Conservation (phyloP, 2,113 vertebrate species). For the Tachycineta bicolor region DNA sequence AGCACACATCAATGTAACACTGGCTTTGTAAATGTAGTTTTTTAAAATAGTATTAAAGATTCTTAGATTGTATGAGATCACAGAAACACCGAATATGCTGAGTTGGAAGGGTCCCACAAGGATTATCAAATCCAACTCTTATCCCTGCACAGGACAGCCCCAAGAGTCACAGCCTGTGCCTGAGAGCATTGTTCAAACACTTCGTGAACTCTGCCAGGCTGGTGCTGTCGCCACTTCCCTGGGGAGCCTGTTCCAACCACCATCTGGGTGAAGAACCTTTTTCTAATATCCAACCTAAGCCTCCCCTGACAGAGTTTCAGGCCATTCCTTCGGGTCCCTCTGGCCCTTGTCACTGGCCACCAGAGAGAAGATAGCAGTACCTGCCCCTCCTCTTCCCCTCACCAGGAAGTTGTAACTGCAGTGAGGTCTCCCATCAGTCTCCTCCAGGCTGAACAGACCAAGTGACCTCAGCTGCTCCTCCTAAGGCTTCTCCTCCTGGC, state of each 20-base stretch:
- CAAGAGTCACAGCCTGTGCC: background rate
- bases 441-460: background rate
- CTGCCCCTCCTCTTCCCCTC: background rate
- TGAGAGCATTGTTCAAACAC: background rate
- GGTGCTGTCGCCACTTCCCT: background rate
- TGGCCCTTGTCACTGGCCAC: background rate
- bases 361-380: background rate
- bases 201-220: background rate
- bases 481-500: fast-evolving
- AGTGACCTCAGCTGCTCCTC: background rate
- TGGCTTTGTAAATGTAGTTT: background rate
- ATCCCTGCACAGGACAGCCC: background rate
- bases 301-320: background rate
- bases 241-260: background rate
- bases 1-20: background rate
- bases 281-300: background rate
- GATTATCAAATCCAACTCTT: background rate
- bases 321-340: fast-evolving
- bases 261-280: background rate
- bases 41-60: background rate
- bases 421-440: background rate
- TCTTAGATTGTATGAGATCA: background rate
- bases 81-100: background rate
- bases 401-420: fast-evolving
- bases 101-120: background rate